Conservation (phyloP, 2,888 invertebrate genomes). For the Halictus quadricinctus region DNA sequence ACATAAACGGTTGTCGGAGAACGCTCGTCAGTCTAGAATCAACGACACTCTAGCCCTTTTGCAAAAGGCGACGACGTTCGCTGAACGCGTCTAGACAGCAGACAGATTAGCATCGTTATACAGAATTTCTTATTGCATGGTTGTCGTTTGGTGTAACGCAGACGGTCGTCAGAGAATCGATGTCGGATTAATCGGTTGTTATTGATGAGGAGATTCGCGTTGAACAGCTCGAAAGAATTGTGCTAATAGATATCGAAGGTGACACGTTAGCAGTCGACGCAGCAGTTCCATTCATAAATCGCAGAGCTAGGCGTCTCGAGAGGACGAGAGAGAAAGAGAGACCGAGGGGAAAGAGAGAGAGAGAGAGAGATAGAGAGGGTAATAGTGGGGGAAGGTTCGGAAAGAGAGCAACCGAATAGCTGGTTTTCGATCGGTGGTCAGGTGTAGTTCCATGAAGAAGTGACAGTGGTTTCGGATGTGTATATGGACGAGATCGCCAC, state of each 20-base stretch:
- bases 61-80: no score
- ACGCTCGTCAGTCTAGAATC: no score
- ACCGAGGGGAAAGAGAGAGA: neutral
- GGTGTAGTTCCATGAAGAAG: constrained; percentile 49
- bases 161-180: no score
- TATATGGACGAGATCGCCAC: constrained; percentile 74
- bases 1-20: no score
- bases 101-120: no score
- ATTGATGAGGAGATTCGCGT: neutral
- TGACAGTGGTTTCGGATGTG: constrained; percentile 64
- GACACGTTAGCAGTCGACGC: neutral
- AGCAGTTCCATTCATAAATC: constrained; percentile 1
- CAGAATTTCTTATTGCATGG: neutral
- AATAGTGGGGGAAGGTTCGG: constrained; percentile 14
- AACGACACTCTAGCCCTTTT: no score
- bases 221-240: neutral
- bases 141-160: no score
- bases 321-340: neutral
- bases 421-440: constrained; percentile 35
- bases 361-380: neutral
- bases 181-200: no score
- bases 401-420: constrained; percentile 16
- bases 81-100: no score
- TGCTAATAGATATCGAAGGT: neutral
- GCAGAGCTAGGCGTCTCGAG: neutral